Evolutionary conservation across 2,113 vertebrate species (phyloP), one percentile per base, ranked within the genome.

Genomic region (Chauna torquata): DNA sequence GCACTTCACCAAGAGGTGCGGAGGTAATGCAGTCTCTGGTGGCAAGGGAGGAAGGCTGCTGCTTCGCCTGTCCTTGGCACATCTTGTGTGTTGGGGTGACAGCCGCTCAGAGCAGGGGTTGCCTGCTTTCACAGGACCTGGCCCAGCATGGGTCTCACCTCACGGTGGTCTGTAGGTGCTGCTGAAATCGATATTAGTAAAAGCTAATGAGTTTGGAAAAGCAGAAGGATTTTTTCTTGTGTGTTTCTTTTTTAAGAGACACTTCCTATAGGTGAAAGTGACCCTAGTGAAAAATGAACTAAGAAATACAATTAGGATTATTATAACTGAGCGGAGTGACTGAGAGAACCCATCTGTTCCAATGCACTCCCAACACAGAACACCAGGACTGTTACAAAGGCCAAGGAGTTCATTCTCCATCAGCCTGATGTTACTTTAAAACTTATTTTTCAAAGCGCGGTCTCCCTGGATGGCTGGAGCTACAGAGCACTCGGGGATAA

Each of bases 311-410:
- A 88, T 96, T 90, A 86, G 90, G 79, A 57, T 89, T 76, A 82
- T 89, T 89, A 16, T 25, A 88, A 88, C 0, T 14, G 58, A 1
- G 1, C 42, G 12, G 75, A 88, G 86, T 5, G 69, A 92, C 78
- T 96, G 96, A 96, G 92, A 49, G 89, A 97, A 92, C 86, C 94
- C 94, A 97, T 94, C 90, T 96, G 94, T 77, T 97, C 40, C 70
- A 6, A 58, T 7, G 34, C 30, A 9, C 38, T 58, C 92, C 84
- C 32, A 49, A 72, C 65, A 34, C 7, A 6, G 78, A 86, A 79
- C 84, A 77, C 86, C 85, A 49, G 90, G 92, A 70, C 90, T 94
- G 93, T 93, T 71, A 87, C 91, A 52, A 13, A 78, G 94, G 90
- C 88, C 87, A 59, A 38, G 5, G 86, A 68, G 93, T 86, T 94